These are phyloP conservation scores for Planococcus citri DNA, from an alignment of 1,140 invertebrate species.

Conservation along the genomic window DNA sequence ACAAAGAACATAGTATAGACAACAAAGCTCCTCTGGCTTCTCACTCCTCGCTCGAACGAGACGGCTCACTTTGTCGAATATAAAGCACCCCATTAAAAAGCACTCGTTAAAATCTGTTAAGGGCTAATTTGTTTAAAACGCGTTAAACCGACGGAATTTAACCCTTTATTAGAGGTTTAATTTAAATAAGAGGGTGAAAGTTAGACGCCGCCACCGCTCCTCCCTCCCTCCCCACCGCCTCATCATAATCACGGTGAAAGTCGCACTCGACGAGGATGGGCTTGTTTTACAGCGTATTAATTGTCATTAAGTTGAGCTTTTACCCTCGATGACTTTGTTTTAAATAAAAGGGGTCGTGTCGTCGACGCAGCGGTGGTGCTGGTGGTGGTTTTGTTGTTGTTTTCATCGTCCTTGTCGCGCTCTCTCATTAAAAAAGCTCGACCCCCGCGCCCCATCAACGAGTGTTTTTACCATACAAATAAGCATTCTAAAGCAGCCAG, in stretches of 20 bases:
- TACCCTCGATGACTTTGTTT: slow-evolving; percentile 5
- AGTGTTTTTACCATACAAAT: no score
- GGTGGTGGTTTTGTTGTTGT: no score
- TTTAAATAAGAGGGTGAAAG: not conserved
- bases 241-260: no score
- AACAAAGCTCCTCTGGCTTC: no score
- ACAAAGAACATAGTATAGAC: no score
- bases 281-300: not conserved
- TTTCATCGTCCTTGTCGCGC: no score
- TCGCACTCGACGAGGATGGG: not conserved
- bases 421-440: not conserved
- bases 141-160: slow-evolving; percentile 6
- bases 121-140: slow-evolving; percentile 5
- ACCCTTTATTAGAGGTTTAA: slow-evolving; percentile 1
- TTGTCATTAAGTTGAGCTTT: slow-evolving; percentile 7
- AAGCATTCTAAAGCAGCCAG: no score
- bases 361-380: no score
- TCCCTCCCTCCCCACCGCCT: no score
- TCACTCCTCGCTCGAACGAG: no score
- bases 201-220: not conserved
- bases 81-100: not conserved
- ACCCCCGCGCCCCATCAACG: no score
- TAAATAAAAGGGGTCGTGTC: not conserved
- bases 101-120: not conserved
- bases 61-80: no score